Evolutionary conservation across 2,888 invertebrate species (phyloP).

Genomic region (Romanomermis culicivorax): DNA sequence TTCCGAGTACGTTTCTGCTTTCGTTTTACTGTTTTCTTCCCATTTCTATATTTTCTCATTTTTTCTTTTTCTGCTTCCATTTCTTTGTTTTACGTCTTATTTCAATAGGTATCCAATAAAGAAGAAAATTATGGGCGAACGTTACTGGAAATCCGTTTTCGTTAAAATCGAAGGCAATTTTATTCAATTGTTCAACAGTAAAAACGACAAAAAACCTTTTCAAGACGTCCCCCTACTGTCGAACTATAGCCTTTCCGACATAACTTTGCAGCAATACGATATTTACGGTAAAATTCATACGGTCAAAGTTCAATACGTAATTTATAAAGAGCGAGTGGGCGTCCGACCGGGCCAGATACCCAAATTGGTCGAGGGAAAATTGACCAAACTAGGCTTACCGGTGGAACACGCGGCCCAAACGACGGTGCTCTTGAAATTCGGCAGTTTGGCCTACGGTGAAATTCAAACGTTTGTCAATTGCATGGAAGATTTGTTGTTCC

Average conservation of each 20-base stretch:
- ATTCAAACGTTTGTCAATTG: constrained; percentile 71
- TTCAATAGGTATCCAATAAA: constrained; percentile 88
- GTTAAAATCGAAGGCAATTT: constrained; percentile 61
- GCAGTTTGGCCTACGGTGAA: constrained; percentile 64
- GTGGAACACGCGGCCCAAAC: constrained; percentile 92
- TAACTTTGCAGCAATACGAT: constrained; percentile 67
- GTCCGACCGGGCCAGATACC: constrained; percentile 76
- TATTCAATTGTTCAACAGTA: constrained; percentile 58
- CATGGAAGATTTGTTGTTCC: constrained; percentile 78
- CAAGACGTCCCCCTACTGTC: constrained; percentile 66
- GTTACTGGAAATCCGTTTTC: constrained; percentile 89
- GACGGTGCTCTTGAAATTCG: constrained; percentile 84
- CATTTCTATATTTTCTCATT: too few relatives aligned
- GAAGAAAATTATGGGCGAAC: constrained; percentile 38
- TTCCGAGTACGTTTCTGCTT: too few relatives aligned
- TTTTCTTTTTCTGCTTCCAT: too few relatives aligned
- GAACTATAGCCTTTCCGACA: constrained; percentile 27
- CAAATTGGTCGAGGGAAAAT: constrained; percentile 67
- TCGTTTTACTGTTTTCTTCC: too few relatives aligned
- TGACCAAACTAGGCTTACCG: constrained; percentile 78
- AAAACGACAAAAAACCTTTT: constrained; percentile 67
- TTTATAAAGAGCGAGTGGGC: constrained; percentile 91
- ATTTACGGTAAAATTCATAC: constrained; percentile 98
- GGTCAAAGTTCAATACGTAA: constrained; percentile 81
- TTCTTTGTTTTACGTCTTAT: too few relatives aligned